Evolutionary conservation across 2,113 vertebrate species (phyloP).

Genomic region (Etheostoma cragini): DNA sequence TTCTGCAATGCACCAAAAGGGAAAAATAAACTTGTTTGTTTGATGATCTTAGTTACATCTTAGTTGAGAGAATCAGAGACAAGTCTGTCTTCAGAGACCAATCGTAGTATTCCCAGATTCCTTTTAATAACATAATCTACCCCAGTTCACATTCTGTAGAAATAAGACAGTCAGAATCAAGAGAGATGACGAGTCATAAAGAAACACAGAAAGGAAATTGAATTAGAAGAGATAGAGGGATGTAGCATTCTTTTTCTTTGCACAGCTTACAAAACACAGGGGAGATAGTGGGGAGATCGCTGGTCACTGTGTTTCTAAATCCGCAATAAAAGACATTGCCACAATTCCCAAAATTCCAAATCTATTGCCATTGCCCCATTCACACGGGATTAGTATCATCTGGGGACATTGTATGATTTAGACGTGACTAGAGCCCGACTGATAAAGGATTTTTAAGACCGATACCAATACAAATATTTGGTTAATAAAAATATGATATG

Average conservation of each 20-base stretch:
- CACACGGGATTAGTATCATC: too few relatives aligned
- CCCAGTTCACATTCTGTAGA: not conserved
- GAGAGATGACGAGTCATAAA: conserved; percentile 12
- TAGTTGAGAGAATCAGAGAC: not conserved
- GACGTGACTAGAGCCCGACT: too few relatives aligned
- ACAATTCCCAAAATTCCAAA: not conserved
- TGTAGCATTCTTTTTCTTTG: conserved; percentile 32
- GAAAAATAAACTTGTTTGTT: not conserved
- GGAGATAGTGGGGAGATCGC: conserved; percentile 20
- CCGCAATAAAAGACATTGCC: conserved; percentile 30
- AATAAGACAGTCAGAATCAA: conserved; percentile 18
- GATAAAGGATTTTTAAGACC: too few relatives aligned
- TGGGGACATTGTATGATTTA: too few relatives aligned
- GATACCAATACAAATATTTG: too few relatives aligned
- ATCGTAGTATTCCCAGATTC: not conserved
- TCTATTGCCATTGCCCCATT: not conserved
- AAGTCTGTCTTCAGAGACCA: not conserved
- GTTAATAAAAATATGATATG: too few relatives aligned
- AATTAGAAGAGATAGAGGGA: conserved; percentile 34
- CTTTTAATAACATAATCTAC: not conserved
- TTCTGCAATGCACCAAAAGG: not conserved
- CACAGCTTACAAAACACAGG: conserved; percentile 44
- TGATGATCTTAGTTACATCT: not conserved
- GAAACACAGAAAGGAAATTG: conserved; percentile 33
- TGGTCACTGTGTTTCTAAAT: conserved; percentile 5